Evolutionary conservation across 2,888 invertebrate species (phyloP), one percentile per base, ranked within the genome.

Genomic region (Clepsis dumicolana): DNA sequence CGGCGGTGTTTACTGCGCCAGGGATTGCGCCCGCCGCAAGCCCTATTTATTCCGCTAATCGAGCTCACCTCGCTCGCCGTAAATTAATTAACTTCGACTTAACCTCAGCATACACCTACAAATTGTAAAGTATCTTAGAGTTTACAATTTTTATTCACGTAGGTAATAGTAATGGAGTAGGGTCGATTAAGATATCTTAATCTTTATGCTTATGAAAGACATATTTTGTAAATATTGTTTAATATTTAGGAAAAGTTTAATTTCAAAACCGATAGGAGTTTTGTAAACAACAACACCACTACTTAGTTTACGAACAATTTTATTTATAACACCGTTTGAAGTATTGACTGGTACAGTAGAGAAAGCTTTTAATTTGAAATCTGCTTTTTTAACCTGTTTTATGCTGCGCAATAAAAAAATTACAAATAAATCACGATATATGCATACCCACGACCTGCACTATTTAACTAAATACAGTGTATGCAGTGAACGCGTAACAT

Each of bases 71-170:
- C 78, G 75, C 72, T 75, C 72, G 77, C 77, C 76, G 86, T 88
- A 87, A 88, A 92, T 91, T 91, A 91, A 91, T 90, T 89, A 90
- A 90, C 86, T 84, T 83, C 81, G 82, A 86, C 83, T 87, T 85
- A 86, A 85, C 85, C 84, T 81, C 76, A 71, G 73, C 78, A 81
- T 83, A 82, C 64, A 68, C 64, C 68, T 80, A 80, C 82, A 82
- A 84, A 82, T 79, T 80, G 82, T 77, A 78, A 79, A 81, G 75
- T 72, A 75, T 78, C 73, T 64, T 53, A 64, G 38, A 67, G 56
- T 68, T 68, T 48, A 29, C 27, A 52, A 50, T 65, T 66, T 60
- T 66, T 62, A 62, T 52, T 32, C 52, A 56, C n/a, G 57, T 59
- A 56, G 12, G 57, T 59, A 64, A 60, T 35, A n/a, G 50, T 29